A percentile compares a stretch with the other conserved stretches of the same genome.
Conservation (phyloP, 1,140 invertebrate species). For the Watersipora subatra region DNA sequence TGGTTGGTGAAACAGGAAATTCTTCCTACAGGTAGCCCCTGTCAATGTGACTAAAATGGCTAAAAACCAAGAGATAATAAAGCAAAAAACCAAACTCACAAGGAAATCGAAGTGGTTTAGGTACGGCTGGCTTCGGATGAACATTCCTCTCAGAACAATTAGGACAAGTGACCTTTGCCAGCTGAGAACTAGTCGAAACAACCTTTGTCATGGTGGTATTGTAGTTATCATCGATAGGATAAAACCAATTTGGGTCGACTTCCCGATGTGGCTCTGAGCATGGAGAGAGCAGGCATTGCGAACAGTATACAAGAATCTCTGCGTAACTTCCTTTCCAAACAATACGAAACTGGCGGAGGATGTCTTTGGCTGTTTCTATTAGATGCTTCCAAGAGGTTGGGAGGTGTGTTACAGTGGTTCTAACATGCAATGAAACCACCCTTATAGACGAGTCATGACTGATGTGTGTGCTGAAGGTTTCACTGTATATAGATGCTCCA, state of each 20-base stretch:
- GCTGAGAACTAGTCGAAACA: too few species aligned
- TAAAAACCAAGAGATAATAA: too few species aligned
- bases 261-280: background rate
- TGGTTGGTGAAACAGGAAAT: too few species aligned
- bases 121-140: too few species aligned
- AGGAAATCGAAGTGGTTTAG: too few species aligned
- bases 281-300: background rate
- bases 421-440: background rate
- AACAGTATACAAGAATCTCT: background rate
- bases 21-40: too few species aligned
- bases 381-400: background rate
- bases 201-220: too few species aligned
- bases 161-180: too few species aligned
- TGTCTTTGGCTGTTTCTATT: background rate
- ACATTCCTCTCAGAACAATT: too few species aligned
- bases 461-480: background rate
- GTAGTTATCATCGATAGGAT: too few species aligned
- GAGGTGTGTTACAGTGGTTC: background rate
- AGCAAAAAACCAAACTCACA: too few species aligned
- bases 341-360: background rate
- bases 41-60: too few species aligned
- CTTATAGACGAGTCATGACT: background rate
- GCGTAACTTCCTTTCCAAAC: background rate
- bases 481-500: background rate
- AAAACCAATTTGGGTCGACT: background rate